phyloP scores from a whole-genome alignment of 2,113 vertebrate genomes.

The Poecilia latipinna region DNA sequence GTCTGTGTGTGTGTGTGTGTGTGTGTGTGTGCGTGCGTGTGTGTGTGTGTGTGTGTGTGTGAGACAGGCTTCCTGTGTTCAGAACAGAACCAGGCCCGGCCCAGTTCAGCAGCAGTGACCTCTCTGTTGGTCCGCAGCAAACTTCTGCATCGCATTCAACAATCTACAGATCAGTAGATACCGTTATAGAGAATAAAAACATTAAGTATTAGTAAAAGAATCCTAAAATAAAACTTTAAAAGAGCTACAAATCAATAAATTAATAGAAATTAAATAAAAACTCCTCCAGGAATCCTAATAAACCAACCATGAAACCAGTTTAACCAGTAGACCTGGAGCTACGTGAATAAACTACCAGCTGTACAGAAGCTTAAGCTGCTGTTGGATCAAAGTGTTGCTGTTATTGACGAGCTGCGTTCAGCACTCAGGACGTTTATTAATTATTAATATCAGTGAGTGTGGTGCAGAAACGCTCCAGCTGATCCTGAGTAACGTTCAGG shows the following conservation, averaged over 20 bases:
- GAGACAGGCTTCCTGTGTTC: neutral
- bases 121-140: neutral
- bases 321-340: neutral
- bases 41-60: neutral
- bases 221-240: too few species aligned
- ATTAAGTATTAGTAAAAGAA: neutral
- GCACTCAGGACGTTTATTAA: slow-evolving; percentile 43
- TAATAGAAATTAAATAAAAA: neutral
- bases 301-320: too few species aligned
- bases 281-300: too few species aligned
- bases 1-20: neutral
- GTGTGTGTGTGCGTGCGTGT: neutral
- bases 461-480: too few species aligned
- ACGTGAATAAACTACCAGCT: too few species aligned
- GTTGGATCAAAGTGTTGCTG: neutral
- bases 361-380: too few species aligned
- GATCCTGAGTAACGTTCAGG: too few species aligned
- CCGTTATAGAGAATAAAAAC: too few species aligned
- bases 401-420: slow-evolving; percentile 14
- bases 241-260: neutral
- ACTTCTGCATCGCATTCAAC: neutral
- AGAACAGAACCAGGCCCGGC: neutral
- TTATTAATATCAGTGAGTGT: slow-evolving; percentile 32
- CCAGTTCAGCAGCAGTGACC: neutral
- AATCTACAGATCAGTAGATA: neutral